Evolutionary conservation across 2,797 vertebrate genomes (phyloP).

Genomic region (Falco novaeseelandiae): DNA sequence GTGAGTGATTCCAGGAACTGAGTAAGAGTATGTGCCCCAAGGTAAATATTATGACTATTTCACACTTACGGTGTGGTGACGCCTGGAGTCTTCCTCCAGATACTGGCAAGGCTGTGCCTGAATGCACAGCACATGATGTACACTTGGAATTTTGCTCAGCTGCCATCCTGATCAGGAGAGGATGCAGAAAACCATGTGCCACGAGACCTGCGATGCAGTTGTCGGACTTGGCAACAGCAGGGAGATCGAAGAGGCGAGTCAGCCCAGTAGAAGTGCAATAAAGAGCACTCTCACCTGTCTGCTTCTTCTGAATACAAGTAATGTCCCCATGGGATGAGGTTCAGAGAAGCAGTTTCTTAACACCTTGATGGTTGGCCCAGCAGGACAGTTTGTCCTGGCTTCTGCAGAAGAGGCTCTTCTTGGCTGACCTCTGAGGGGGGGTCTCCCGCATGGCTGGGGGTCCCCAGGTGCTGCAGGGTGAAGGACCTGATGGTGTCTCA

Average conservation of each 20-base stretch:
- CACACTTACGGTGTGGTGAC: not conserved
- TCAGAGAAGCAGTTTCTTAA: not conserved
- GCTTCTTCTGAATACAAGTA: not conserved
- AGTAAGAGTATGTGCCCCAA: not conserved
- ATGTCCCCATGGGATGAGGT: not conserved
- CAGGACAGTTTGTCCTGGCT: not conserved
- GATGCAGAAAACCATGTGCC: not conserved
- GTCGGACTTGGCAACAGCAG: rapidly evolving
- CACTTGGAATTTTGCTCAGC: not conserved
- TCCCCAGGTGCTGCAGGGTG: not conserved
- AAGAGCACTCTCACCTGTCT: not conserved
- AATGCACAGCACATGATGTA: too few relatives aligned
- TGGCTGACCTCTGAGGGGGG: not conserved
- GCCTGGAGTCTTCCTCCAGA: not conserved
- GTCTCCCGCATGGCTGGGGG: not conserved
- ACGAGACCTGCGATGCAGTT: not conserved
- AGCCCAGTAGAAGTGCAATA: not conserved
- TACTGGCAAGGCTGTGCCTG: not conserved
- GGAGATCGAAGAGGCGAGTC: not conserved
- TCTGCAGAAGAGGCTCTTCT: not conserved
- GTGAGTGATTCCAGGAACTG: not conserved
- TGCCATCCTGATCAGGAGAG: not conserved
- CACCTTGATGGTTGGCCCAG: not conserved
- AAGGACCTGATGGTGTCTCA: not conserved
- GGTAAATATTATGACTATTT: not conserved